phyloP scores from a whole-genome alignment of 2,888 invertebrate genomes.

The Aporophyla lueneburgensis region DNA sequence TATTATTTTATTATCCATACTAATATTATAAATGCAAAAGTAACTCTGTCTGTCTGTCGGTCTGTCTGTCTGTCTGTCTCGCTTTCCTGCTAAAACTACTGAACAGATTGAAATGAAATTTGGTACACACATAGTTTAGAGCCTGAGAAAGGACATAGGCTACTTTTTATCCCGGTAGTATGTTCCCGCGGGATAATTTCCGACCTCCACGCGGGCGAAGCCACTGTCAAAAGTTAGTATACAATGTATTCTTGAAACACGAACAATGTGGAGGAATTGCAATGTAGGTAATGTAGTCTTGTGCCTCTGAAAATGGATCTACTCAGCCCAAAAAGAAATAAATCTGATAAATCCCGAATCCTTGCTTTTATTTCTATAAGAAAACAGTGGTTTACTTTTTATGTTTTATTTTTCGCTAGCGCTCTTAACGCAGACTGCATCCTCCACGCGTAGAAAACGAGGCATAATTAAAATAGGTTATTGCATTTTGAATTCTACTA shows the following conservation, averaged over 20 bases:
- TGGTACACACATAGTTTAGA: too few species aligned
- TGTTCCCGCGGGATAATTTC: too few species aligned
- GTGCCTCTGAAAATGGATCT: not conserved
- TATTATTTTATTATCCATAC: too few species aligned
- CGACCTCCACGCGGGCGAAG: too few species aligned
- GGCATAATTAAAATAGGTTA: constrained; percentile 24
- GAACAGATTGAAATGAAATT: too few species aligned
- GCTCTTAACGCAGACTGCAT: not conserved
- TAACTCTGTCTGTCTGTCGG: too few species aligned
- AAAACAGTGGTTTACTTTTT: not conserved
- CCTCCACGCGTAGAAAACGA: constrained; percentile 5
- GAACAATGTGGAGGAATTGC: not conserved
- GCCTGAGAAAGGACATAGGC: too few species aligned
- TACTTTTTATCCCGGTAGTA: too few species aligned
- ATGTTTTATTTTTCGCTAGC: not conserved
- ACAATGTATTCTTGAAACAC: not conserved
- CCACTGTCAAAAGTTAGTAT: too few species aligned
- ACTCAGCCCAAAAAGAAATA: not conserved
- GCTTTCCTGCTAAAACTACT: too few species aligned
- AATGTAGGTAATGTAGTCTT: not conserved
- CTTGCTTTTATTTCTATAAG: not conserved
- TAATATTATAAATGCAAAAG: too few species aligned
- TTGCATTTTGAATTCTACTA: constrained; percentile 23
- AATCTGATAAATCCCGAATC: not conserved
- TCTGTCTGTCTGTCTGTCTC: too few species aligned